Evolutionary conservation across 2,888 invertebrate genomes (phyloP), one percentile per base, ranked within the genome.

Genomic region (Leucophenga maculata): DNA sequence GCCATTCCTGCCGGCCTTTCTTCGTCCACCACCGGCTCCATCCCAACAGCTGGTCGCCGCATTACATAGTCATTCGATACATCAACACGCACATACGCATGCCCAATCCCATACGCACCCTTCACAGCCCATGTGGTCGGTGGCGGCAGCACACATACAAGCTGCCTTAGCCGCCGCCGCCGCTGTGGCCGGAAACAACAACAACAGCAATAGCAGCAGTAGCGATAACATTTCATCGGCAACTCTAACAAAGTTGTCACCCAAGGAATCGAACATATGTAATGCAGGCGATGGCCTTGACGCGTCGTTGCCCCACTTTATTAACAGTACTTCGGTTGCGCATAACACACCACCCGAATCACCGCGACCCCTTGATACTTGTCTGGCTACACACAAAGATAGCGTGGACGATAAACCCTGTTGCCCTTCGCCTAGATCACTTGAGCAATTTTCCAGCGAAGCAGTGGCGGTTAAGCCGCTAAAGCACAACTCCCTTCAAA

Each of bases 141-240:
- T 93, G 1, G 94, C 94, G 84, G 90, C 94, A 18, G 93, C 93
- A 0, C 94, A 94, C 83, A 91, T 94, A 48, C 88, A 88, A 70
- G 88, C 86, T 1, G 88, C 88, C 1, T 75, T 88, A 13, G 88
- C 87, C 0, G 88, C 85, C 18, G 86, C 87, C 4, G 87, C 86
- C 0, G 85, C 81, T 3, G 78, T 78, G 6, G 77, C 79, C 31
- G 74, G 75, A 46, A 74, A 70, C 60, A 73, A 69, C 20, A 75
- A 50, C 31, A 78, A 70, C 55, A 75, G 55, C 14, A 73, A 57
- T 16, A 52, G 26, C 52, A 54, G 8, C 50, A 26, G 14, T 50
- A 50, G 52, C 70, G 9, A 59, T 59, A 50, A 55, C 60, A 11
- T 22, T 31, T 6, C 72, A 60, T 60, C 52, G 13, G 11, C 16